These are phyloP conservation scores for Lamellibrachia luymesi DNA, from an alignment of 1,140 invertebrate species.

Conservation along the genomic window DNA sequence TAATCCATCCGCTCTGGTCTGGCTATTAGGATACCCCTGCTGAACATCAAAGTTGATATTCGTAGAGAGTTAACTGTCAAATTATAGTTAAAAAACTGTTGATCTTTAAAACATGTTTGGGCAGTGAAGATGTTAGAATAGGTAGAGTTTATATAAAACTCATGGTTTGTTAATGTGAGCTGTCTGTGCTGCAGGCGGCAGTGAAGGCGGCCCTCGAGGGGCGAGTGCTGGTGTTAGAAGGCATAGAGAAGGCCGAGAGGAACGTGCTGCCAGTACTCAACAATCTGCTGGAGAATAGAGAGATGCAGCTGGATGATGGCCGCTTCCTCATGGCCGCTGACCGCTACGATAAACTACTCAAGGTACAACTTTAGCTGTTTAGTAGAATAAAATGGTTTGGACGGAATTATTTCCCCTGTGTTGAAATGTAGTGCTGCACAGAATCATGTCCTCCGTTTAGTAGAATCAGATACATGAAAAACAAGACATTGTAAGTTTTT, in stretches of 20 bases:
- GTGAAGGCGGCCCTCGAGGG: conserved; percentile 87
- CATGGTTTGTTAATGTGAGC: neutral
- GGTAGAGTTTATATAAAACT: too few species aligned
- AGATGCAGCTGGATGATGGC: conserved; percentile 98
- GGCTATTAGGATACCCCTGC: too few species aligned
- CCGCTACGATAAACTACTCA: conserved; percentile 85
- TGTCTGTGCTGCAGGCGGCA: conserved; percentile 67
- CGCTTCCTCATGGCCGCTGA: conserved; percentile 83
- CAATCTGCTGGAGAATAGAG: conserved; percentile 95
- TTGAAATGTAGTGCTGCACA: too few species aligned
- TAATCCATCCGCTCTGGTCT: too few species aligned
- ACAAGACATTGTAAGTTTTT: too few species aligned
- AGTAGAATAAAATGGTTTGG: too few species aligned
- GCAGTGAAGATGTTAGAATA: too few species aligned
- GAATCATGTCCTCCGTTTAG: too few species aligned
- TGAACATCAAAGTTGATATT: too few species aligned
- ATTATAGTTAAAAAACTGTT: neutral
- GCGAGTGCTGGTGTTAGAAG: conserved; percentile 88
- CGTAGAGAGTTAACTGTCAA: neutral
- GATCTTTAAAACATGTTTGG: too few species aligned
- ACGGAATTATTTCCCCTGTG: too few species aligned
- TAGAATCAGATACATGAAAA: too few species aligned
- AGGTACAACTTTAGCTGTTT: conserved; percentile 61
- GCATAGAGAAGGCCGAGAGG: conserved; percentile 94
- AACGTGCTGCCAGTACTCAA: conserved; percentile 97